Conservation (phyloP, 2,113 vertebrate species). For the Pedionomus torquatus region DNA sequence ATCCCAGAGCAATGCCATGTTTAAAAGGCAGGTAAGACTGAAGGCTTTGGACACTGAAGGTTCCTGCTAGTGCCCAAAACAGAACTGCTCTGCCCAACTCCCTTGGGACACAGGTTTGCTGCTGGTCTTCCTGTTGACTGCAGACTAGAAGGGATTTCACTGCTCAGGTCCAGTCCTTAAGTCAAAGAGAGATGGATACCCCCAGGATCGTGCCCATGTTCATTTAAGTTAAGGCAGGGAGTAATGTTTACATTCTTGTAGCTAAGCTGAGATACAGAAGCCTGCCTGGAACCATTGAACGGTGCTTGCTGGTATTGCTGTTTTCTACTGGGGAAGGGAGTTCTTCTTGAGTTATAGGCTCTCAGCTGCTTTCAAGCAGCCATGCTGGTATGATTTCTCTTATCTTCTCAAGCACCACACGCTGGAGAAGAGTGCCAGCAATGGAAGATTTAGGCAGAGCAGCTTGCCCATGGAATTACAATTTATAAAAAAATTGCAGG, state of each 20-base stretch:
- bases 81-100: neutral
- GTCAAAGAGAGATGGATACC: neutral
- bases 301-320: neutral
- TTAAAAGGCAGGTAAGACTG: neutral
- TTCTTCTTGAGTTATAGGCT: neutral
- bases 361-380: neutral
- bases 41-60: neutral
- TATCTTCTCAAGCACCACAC: no score
- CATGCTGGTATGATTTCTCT: neutral
- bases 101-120: neutral
- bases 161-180: neutral
- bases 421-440: neutral
- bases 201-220: neutral
- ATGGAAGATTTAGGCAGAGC: neutral
- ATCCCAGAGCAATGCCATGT: neutral
- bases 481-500: neutral
- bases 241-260: neutral
- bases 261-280: neutral
- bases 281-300: neutral
- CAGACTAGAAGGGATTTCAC: neutral
- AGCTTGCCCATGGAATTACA: neutral
- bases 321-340: neutral
- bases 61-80: neutral
- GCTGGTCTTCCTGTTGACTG: neutral
- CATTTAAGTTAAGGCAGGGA: neutral